phyloP scores from a whole-genome alignment of 2,113 vertebrate species.

The Hiodon alosoides region DNA sequence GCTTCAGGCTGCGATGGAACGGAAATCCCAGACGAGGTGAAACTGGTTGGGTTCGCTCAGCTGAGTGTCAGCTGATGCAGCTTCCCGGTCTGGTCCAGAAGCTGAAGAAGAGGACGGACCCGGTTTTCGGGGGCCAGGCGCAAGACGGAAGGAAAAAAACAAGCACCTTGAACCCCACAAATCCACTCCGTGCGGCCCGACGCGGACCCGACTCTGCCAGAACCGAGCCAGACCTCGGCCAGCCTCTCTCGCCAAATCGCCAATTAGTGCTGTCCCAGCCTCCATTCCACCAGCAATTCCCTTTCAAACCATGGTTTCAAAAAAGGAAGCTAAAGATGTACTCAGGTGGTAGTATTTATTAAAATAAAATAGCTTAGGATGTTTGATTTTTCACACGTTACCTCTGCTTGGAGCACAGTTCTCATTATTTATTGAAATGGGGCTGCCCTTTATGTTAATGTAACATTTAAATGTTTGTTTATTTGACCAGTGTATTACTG shows the following conservation, averaged over 20 bases:
- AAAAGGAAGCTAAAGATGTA: constrained; percentile 66
- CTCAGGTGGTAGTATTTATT: constrained; percentile 83
- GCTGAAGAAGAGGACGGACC: constrained; percentile 62
- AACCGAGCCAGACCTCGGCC: constrained; percentile 23
- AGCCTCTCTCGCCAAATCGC: constrained; percentile 26
- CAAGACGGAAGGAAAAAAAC: constrained; percentile 48
- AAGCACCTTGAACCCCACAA: constrained; percentile 53
- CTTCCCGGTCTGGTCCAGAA: constrained; percentile 33
- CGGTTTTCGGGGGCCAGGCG: constrained; percentile 54
- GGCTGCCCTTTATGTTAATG: constrained; percentile 30
- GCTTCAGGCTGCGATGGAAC: constrained; percentile 84
- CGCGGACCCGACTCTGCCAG: constrained; percentile 24
- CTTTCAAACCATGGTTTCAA: constrained; percentile 51
- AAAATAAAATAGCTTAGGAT: constrained; percentile 67
- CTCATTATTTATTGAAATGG: constrained; percentile 58
- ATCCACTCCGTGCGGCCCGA: constrained; percentile 45
- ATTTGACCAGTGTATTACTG: constrained; percentile 22
- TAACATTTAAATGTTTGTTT: constrained; percentile 28
- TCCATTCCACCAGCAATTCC: constrained; percentile 47
- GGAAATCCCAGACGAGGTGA: constrained; percentile 94
- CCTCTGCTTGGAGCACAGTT: constrained; percentile 59
- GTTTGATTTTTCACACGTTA: constrained; percentile 64
- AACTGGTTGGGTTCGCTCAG: constrained; percentile 97
- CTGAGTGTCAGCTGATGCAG: constrained; percentile 88
- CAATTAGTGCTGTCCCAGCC: constrained; percentile 15